Base-by-base conservation (phyloP, 2,113 vertebrate species). In the Plecotus auritus region DNA sequence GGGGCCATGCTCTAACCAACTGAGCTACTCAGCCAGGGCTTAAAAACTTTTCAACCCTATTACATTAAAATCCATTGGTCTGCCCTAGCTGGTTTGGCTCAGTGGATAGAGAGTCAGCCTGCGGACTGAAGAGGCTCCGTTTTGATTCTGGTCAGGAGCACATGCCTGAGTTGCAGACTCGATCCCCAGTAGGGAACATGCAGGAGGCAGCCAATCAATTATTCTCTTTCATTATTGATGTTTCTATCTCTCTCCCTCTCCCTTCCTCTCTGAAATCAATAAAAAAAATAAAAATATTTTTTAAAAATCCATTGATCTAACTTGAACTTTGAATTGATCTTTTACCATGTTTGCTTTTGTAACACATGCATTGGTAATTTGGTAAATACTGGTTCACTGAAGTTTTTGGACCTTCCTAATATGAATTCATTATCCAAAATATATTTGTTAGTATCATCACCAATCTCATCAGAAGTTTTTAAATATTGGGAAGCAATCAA, bases 381-480 rank as follows among this genome's bases (percentile, higher is more conserved):
- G 70, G 32, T 90, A 64, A 93, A 88, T 89, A 89, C 7, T 86
- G 35, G 35, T 42, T 91, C 59, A 5, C 32, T 70, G 7, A 72
- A 30, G 30, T 94, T 90, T 81, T 28, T 17, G 56, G 56, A 85
- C 67, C 82, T 89, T 91, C 47, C 32, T 95, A 80, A 72, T 74
- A 61, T 51, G 88, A 73, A 47, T 4, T 66, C 1, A 14, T 89
- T 95, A 59, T 80, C 49, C 16, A 85, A 37, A 56, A 61, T 80
- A 51, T 92, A 66, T 90, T 64, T 87, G 26, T 91, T 76, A 42
- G 37, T 88, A 69, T 61, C 11, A 59, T 51, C 14, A 59, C 61
- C 23, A 59, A n/a, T 89, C n/a, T 94, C 13, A 32, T 73, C 13
- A 56, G 76, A 92, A 83, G 37, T 78, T 87, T 94, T 94, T 61